Percentiles rank a stretch among this genome's conserved stretches.
Evolutionary conservation across 2,113 vertebrate species (phyloP).

Genomic region (Laticauda laticaudata): DNA sequence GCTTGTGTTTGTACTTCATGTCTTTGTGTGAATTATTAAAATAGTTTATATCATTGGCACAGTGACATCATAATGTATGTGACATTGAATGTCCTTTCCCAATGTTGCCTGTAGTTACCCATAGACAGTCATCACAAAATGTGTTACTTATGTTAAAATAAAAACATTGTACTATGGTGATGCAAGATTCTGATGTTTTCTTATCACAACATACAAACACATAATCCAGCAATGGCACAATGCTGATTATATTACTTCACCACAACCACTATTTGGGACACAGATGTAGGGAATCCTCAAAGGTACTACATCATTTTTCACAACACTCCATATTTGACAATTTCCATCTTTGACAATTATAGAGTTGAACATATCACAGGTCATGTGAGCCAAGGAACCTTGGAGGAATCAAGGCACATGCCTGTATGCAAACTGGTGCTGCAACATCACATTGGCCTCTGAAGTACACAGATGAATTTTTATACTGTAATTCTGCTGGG

Average conservation of each 20-base stretch:
- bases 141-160: neutral
- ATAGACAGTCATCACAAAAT: neutral
- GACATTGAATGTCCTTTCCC: neutral
- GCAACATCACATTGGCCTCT: neutral
- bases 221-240: neutral
- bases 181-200: neutral
- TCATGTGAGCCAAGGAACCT: neutral
- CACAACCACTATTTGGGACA: neutral
- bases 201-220: neutral
- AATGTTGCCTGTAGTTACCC: neutral
- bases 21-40: neutral
- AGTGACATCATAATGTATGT: neutral
- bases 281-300: neutral
- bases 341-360: neutral
- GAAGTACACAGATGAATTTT: neutral
- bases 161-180: neutral
- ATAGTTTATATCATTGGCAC: neutral
- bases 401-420: neutral
- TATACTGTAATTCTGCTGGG: neutral
- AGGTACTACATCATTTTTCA: neutral
- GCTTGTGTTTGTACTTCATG: too few species aligned
- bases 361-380: neutral
- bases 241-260: neutral
- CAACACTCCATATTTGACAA: neutral
- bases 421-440: neutral